Conservation (phyloP, 2,888 invertebrate species). For the Caenorhabditis sinica region DNA sequence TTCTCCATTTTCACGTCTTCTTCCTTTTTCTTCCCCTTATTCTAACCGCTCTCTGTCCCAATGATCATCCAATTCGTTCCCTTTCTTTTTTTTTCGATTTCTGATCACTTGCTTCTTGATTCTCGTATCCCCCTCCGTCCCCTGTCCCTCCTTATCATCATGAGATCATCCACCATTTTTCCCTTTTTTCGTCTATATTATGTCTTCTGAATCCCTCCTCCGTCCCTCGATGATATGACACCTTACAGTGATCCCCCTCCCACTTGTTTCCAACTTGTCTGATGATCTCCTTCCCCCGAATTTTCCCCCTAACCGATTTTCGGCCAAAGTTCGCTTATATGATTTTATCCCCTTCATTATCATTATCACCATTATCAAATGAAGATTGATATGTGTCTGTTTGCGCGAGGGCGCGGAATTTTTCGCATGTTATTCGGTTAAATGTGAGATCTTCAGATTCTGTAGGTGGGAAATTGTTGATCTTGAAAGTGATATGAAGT, state of each 20-base stretch:
- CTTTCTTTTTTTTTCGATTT: slow-evolving; percentile 41
- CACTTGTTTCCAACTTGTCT: slow-evolving; percentile 8
- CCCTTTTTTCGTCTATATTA: slow-evolving; percentile 1
- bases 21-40: neutral
- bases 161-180: slow-evolving; percentile 43
- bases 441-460: neutral
- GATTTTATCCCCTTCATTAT: slow-evolving; percentile 3
- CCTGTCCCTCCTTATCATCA: slow-evolving; percentile 36
- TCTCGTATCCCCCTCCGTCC: slow-evolving; percentile 26
- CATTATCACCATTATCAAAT: slow-evolving; percentile 11
- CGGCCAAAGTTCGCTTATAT: slow-evolving; percentile 13
- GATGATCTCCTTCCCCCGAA: neutral
- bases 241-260: slow-evolving; percentile 33
- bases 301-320: slow-evolving; percentile 16
- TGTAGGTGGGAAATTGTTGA: neutral
- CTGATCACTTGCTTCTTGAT: slow-evolving; percentile 54
- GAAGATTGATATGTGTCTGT: slow-evolving; percentile 51
- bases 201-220: slow-evolving; percentile 21
- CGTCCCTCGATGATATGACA: neutral
- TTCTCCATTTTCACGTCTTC: slow-evolving; percentile 35
- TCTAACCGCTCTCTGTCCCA: slow-evolving; percentile 40
- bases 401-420: slow-evolving; percentile 2
- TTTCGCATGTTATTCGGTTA: neutral
- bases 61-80: slow-evolving; percentile 36
- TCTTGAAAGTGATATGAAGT: no score